These are phyloP conservation scores for Seriola rivoliana DNA, from an alignment of 2,113 vertebrate genomes.

Conservation along the genomic window DNA sequence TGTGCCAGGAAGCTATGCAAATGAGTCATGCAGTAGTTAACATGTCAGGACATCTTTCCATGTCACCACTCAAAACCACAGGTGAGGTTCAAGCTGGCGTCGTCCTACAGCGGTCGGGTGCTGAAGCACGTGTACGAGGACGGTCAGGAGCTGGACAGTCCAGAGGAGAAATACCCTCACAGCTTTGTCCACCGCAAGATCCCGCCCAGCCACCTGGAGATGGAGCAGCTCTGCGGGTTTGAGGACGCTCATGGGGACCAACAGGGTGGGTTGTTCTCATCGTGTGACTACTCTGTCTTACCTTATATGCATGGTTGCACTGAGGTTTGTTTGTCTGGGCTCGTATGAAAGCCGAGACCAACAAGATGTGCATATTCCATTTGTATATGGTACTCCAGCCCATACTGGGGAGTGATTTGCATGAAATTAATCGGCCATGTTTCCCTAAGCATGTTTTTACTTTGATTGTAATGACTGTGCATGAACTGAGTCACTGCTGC, in stretches of 20 bases:
- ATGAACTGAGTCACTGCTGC: neutral
- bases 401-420: neutral
- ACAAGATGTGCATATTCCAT: neutral
- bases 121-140: conserved; percentile 97
- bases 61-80: conserved; percentile 35
- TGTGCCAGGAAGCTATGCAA: neutral
- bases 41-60: neutral
- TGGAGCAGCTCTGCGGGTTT: conserved; percentile 82
- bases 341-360: conserved; percentile 2
- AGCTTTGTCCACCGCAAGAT: conserved; percentile 89
- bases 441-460: neutral
- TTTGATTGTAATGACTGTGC: neutral
- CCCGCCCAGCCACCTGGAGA: conserved; percentile 84
- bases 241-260: conserved; percentile 73
- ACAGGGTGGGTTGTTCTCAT: conserved; percentile 50
- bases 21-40: neutral
- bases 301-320: conserved; percentile 14
- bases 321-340: conserved; percentile 4
- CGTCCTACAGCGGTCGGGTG: conserved; percentile 93
- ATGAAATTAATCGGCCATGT: neutral
- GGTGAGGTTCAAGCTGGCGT: conserved; percentile 95
- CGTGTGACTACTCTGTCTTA: neutral
- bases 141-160: conserved; percentile 93
- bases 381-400: neutral
- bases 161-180: conserved; percentile 90